Evolutionary conservation across 2,888 invertebrate genomes (phyloP).

Genomic region (Netelia virgata): DNA sequence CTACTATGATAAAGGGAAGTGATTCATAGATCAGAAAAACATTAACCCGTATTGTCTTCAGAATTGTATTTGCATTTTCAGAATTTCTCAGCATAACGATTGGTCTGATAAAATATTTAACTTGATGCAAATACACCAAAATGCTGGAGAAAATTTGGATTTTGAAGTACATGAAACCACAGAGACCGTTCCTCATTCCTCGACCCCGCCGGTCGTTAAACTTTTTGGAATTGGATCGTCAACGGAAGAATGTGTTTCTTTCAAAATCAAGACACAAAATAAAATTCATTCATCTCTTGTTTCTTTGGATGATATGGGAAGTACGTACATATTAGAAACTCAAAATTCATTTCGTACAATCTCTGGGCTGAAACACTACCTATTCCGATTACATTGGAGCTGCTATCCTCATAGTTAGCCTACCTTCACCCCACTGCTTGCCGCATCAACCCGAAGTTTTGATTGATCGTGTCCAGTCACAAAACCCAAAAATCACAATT

Average conservation of each 20-base stretch:
- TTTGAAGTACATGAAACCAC: conserved; percentile 39
- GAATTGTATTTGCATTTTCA: conserved; percentile 14
- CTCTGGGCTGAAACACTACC: neutral
- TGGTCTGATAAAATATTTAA: conserved; percentile 74
- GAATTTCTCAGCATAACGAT: conserved; percentile 28
- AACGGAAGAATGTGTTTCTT: neutral
- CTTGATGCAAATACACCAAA: conserved; percentile 71
- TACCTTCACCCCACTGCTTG: too few species aligned
- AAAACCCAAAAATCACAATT: too few species aligned
- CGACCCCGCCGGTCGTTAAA: neutral
- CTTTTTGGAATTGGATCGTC: neutral
- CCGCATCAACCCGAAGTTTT: too few species aligned
- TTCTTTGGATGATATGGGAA: conserved; percentile 44
- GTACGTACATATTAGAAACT: conserved; percentile 14
- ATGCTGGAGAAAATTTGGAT: conserved; percentile 65
- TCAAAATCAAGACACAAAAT: neutral
- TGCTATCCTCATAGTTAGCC: neutral
- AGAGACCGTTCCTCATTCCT: neutral
- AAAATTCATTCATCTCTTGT: neutral
- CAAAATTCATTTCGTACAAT: neutral
- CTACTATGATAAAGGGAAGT: neutral
- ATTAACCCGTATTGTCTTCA: neutral
- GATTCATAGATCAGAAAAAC: too few species aligned
- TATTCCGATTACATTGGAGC: neutral
- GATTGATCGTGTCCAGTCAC: too few species aligned